phyloP scores from a whole-genome alignment of 2,797 vertebrate genomes.

The Furcifer pardalis region DNA sequence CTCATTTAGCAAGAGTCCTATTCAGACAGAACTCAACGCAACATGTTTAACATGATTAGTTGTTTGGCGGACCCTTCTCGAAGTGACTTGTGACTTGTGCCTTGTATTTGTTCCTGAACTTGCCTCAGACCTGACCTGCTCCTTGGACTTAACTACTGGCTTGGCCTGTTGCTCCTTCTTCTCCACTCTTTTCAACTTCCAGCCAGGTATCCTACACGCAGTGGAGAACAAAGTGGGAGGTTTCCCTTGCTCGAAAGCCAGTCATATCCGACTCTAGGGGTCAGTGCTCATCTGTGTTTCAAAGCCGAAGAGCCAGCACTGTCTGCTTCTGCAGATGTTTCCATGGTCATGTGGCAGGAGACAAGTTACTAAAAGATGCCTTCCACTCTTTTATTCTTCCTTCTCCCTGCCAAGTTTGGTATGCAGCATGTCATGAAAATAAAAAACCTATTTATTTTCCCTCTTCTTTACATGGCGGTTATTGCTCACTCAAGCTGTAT shows the following conservation, averaged over 20 bases:
- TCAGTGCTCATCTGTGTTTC: too few relatives aligned
- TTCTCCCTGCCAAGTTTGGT: background rate
- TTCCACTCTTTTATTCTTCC: too few relatives aligned
- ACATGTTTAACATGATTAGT: too few relatives aligned
- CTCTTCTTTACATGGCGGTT: conserved; percentile 28
- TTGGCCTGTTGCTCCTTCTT: background rate
- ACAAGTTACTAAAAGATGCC: conserved; percentile 11
- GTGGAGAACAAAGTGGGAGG: background rate
- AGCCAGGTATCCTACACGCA: background rate
- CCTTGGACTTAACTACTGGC: background rate
- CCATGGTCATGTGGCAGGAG: too few relatives aligned
- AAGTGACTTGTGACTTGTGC: background rate
- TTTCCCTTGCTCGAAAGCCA: too few relatives aligned
- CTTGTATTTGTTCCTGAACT: background rate
- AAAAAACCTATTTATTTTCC: conserved; percentile 1
- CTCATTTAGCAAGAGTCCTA: too few relatives aligned
- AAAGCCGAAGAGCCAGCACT: too few relatives aligned
- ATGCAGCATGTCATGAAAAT: background rate
- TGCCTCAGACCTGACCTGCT: background rate
- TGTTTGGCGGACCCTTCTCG: too few relatives aligned
- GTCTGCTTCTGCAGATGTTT: too few relatives aligned
- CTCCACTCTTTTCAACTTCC: background rate
- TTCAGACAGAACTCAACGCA: too few relatives aligned
- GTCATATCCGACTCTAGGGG: too few relatives aligned
- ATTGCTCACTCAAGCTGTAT: conserved; percentile 33